Conservation (phyloP, 2,888 invertebrate species). For the Drosophila mercatorum region DNA sequence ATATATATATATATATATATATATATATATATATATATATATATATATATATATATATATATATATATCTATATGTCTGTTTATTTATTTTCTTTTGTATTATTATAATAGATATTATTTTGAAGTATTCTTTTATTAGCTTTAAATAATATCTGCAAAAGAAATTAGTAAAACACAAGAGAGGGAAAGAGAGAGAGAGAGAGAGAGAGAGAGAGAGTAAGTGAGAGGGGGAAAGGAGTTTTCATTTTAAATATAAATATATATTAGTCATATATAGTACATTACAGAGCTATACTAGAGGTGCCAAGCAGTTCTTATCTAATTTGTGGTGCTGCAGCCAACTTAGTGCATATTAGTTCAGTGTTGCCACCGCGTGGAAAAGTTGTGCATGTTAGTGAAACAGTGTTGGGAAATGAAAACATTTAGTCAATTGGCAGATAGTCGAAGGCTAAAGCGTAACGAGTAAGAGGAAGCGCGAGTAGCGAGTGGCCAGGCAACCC, state of each 20-base stretch:
- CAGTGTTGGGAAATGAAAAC: slow-evolving; percentile 2
- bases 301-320: slow-evolving; percentile 8
- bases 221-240: slow-evolving; percentile 38
- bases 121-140: slow-evolving; percentile 53
- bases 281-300: slow-evolving; percentile 8
- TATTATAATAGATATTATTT: slow-evolving; percentile 45
- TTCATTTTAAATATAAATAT: slow-evolving; percentile 36
- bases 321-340: slow-evolving; percentile 16
- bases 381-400: neutral
- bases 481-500: neutral
- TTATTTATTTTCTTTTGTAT: slow-evolving; percentile 28
- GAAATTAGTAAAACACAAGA: slow-evolving; percentile 72
- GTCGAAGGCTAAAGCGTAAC: neutral
- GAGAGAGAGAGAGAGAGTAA: slow-evolving; percentile 37
- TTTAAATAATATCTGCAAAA: slow-evolving; percentile 81
- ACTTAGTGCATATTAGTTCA: slow-evolving; percentile 9
- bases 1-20: neutral
- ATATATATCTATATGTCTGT: slow-evolving; percentile 12
- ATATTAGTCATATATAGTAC: slow-evolving; percentile 16
- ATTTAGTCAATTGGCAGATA: neutral
- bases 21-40: no score
- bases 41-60: slow-evolving; percentile 6
- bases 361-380: slow-evolving; percentile 36
- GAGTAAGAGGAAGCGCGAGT: neutral
- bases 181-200: slow-evolving; percentile 33